phyloP scores from a whole-genome alignment of 2,797 vertebrate genomes.

The Mus caroli region DNA sequence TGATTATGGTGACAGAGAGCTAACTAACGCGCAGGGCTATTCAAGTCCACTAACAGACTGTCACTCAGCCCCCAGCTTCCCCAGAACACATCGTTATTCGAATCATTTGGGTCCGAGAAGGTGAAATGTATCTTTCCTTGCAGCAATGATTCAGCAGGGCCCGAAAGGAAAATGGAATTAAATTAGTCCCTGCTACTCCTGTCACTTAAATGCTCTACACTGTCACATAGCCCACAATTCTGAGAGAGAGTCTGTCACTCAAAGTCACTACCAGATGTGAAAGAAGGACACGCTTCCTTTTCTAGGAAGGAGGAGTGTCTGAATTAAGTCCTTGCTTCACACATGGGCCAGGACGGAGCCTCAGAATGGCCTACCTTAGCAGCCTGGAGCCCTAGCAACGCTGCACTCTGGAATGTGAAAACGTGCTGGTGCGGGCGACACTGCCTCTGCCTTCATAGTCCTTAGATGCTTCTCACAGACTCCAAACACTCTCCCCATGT shows the following conservation, averaged over 20 bases:
- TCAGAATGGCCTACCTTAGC: background rate
- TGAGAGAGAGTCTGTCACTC: constrained; percentile 74
- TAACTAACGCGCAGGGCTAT: background rate
- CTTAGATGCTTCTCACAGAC: background rate
- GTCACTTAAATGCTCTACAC: constrained; percentile 61
- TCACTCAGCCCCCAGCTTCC: background rate
- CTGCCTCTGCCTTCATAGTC: background rate
- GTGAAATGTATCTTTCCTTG: constrained; percentile 71
- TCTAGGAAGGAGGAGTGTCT: background rate
- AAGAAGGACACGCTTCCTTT: constrained; percentile 33
- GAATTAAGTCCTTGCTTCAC: background rate
- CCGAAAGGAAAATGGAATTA: constrained; percentile 69
- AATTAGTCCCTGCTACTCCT: constrained; percentile 62
- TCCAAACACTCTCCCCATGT: background rate
- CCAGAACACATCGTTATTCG: constrained; percentile 46
- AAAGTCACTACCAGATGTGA: constrained; percentile 49
- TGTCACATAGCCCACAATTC: constrained; percentile 67
- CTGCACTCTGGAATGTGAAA: background rate
- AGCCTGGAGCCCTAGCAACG: background rate
- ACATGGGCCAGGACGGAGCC: background rate
- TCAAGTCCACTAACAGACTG: constrained; percentile 10
- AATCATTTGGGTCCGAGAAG: constrained; percentile 62
- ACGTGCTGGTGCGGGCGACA: background rate
- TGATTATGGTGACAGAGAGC: background rate
- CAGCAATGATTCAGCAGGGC: constrained; percentile 68